Evolutionary conservation across 2,888 invertebrate species (phyloP).

Genomic region (Drosophila anceps): DNA sequence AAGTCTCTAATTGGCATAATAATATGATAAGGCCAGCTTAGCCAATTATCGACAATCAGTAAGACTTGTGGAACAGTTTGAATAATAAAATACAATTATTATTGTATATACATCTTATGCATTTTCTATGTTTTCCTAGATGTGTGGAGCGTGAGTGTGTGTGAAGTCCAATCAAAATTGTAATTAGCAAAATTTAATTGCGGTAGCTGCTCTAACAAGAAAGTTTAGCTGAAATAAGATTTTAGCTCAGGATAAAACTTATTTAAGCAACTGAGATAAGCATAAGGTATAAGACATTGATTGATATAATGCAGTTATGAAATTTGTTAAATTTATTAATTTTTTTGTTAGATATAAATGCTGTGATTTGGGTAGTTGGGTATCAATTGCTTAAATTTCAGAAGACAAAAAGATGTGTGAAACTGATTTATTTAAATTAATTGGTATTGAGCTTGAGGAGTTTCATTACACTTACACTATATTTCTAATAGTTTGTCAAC

Average conservation of each 20-base stretch:
- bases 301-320: neutral
- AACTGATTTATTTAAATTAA: no score
- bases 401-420: no score
- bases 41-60: constrained; percentile 6
- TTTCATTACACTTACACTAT: neutral
- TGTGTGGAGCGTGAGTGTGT: neutral
- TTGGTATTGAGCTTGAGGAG: no score
- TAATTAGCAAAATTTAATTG: neutral
- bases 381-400: no score
- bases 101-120: neutral
- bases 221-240: neutral
- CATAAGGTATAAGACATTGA: neutral
- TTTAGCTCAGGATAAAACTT: neutral
- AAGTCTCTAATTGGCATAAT: constrained; percentile 13
- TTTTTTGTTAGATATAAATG: no score
- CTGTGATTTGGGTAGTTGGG: no score
- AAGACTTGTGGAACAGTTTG: neutral
- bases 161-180: neutral
- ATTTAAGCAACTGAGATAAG: neutral
- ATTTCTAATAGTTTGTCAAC: neutral
- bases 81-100: constrained; percentile 5
- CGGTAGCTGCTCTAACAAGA: neutral
- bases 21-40: constrained; percentile 4
- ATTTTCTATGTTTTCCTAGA: no score
- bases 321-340: no score